Conservation (phyloP, 2,113 vertebrate species). For the Tretioscincus oriximinensis region DNA sequence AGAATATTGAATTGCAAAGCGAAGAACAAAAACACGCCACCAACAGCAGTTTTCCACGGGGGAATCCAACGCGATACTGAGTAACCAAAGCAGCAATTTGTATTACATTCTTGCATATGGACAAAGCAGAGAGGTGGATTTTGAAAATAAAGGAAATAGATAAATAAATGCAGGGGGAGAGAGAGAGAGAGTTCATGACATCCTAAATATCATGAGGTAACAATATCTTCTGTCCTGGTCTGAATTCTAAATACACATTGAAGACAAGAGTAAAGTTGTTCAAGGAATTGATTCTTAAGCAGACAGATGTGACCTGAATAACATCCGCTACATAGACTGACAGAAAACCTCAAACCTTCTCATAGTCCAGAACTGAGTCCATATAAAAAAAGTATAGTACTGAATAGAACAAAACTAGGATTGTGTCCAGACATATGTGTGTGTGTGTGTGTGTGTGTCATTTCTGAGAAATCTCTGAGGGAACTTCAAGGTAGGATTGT, state of each 20-base stretch:
- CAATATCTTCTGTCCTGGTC: constrained; percentile 59
- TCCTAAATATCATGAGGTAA: constrained; percentile 55
- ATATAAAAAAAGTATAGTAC: neutral
- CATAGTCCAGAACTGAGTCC: neutral
- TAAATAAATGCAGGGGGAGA: neutral
- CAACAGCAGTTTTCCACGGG: constrained; percentile 32
- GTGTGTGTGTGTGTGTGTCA: no score
- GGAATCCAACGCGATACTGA: constrained; percentile 24
- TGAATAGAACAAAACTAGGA: no score
- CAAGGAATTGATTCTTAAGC: constrained; percentile 44
- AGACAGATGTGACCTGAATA: constrained; percentile 14
- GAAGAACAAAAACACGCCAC: constrained; percentile 21
- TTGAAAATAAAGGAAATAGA: neutral
- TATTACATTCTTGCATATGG: constrained; percentile 39
- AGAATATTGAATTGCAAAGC: constrained; percentile 10
- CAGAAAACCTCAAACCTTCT: neutral
- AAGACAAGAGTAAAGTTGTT: constrained; percentile 59
- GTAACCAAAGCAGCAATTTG: constrained; percentile 20
- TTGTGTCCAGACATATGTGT: no score
- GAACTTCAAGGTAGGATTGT: no score
- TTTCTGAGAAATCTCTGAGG: no score
- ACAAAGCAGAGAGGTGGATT: constrained; percentile 30
- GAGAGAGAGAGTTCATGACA: constrained; percentile 27
- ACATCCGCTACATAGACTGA: neutral
- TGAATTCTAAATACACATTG: constrained; percentile 53